Percentiles rank a stretch among this genome's conserved stretches.
Conservation (phyloP, 2,113 vertebrate genomes). For the Notiomystis cincta region DNA sequence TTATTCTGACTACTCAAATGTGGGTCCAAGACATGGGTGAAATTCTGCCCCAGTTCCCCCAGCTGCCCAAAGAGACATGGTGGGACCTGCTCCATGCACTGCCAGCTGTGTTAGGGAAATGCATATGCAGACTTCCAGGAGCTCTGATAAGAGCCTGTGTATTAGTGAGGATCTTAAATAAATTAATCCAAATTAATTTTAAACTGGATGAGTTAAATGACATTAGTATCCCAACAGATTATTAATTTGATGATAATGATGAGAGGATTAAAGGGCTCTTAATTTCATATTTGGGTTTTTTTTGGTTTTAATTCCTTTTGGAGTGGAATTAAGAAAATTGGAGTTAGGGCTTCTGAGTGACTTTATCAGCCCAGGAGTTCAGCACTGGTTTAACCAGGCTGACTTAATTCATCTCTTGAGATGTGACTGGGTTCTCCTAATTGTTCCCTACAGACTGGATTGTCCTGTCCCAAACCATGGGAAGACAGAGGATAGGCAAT, state of each 20-base stretch:
- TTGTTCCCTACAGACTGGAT: background rate
- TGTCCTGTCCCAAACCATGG: background rate
- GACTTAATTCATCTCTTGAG: background rate
- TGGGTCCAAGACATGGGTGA: background rate
- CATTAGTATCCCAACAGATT: background rate
- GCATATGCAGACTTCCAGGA: background rate
- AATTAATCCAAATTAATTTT: constrained; percentile 5
- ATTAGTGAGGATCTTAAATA: background rate
- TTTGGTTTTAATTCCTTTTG: background rate
- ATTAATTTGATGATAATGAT: background rate
- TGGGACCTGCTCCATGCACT: background rate
- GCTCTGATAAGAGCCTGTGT: background rate
- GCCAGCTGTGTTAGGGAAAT: background rate
- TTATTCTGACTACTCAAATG: background rate
- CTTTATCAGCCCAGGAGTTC: background rate
- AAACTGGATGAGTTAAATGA: background rate
- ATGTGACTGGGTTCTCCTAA: background rate
- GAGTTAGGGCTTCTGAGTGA: background rate
- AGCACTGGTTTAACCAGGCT: background rate
- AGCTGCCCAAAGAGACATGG: rapidly evolving
- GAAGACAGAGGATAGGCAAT: background rate
- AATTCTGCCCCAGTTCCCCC: background rate
- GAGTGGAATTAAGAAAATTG: background rate
- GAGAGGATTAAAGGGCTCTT: background rate
- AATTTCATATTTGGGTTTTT: background rate